A percentile compares a stretch with the other conserved stretches of the same genome.
These are phyloP conservation scores for Anseranas semipalmata DNA, from an alignment of 2,113 vertebrate species.

Conservation along the genomic window DNA sequence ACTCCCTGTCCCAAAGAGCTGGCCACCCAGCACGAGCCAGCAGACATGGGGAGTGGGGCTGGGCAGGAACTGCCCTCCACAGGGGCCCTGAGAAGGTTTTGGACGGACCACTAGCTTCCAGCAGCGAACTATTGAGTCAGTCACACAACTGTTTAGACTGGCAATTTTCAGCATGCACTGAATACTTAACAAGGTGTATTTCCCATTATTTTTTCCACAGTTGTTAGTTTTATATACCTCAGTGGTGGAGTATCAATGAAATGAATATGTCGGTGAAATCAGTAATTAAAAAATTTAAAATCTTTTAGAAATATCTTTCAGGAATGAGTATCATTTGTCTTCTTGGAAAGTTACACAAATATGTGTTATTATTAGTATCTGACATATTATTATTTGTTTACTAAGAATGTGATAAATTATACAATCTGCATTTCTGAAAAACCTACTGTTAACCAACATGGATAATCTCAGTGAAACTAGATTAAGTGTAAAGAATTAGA, in stretches of 20 bases:
- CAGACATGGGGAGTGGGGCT: not conserved
- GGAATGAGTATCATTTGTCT: not conserved
- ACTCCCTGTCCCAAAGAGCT: not conserved
- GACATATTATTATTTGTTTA: not conserved
- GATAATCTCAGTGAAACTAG: not conserved
- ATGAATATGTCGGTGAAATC: not conserved
- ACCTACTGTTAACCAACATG: not conserved
- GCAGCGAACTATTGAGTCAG: not conserved
- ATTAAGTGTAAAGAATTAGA: not conserved
- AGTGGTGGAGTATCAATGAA: not conserved
- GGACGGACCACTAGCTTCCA: not conserved
- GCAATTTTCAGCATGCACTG: not conserved
- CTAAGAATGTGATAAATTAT: not conserved
- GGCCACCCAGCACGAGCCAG: accelerated
- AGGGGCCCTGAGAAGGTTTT: not conserved
- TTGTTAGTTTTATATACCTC: not conserved
- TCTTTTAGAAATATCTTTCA: not conserved
- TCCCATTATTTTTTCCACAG: not conserved
- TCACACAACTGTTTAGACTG: not conserved
- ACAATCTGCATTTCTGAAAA: not conserved
- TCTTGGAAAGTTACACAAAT: not conserved
- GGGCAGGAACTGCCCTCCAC: not conserved
- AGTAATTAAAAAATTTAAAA: not conserved
- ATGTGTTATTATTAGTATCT: not conserved
- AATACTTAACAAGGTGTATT: not conserved